Base-by-base conservation (phyloP, 2,113 vertebrate genomes). In the Nymphicus hollandicus region DNA sequence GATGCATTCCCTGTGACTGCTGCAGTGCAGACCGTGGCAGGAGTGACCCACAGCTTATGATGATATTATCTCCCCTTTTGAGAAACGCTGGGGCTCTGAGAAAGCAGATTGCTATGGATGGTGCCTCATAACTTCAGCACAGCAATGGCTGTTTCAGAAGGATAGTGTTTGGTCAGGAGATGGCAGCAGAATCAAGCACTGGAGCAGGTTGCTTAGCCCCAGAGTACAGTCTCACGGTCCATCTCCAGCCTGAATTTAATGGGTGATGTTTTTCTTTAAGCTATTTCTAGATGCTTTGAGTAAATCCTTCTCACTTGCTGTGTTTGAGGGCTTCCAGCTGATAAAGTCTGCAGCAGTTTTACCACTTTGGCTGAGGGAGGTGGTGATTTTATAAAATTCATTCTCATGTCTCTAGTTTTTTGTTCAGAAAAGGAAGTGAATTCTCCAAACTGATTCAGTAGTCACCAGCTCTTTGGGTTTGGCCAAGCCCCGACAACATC, bases 181-280 rank as follows among this genome's bases (percentile, higher is more conserved):
- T 93, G 96, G 95, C 96, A 95, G 87, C 82, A 93, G 50, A 93
- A 72, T 46, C 77, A 92, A 92, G 94, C 65, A 9, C 65, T 86
- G 68, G 17, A 88, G 31, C 27, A 69, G 41, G 33, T 84, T 74
- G 37, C 50, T 78, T 25, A 29, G 19, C 31, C 15, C 17, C 31
- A 18, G 44, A 52, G 72, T 81, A 24, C 15, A 61, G 16, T 63
- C 20, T 89, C 39, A 11, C 61, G 64, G 44, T 39, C 25, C 16
- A 17, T 84, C 56, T 84, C 44, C 14, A 56, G 29, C 33, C 24
- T 44, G 50, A 88, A 86, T 83, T 89, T 91, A 88, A 53, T 58
- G 88, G 55, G 7, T 1, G 6, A 6, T 71, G 11, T 50, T 90
- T 91, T 86, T 63, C 43, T 73, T 95, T 87, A 79, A 92, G 35